These are phyloP conservation scores for Salpingus planirostris DNA, from an alignment of 2,888 invertebrate genomes.

Conservation along the genomic window DNA sequence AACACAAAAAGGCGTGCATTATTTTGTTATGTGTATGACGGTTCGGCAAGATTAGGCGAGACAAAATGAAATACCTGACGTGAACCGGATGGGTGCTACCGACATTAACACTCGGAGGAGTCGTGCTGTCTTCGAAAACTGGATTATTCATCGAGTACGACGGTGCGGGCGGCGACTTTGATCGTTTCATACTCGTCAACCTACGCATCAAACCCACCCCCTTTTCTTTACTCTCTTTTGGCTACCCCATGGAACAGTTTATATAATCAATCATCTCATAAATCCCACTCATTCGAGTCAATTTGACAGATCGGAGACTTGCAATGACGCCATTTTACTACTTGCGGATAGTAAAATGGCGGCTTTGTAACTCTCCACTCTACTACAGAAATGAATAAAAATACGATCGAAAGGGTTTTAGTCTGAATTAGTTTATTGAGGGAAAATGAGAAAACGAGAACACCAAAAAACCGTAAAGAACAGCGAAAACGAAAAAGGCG, in stretches of 20 bases:
- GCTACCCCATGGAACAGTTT: too few relatives aligned
- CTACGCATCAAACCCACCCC: conserved; percentile 76
- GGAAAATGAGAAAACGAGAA: conserved; percentile 10
- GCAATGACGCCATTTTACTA: too few relatives aligned
- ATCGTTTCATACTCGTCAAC: conserved; percentile 75
- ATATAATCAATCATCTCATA: too few relatives aligned
- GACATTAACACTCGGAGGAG: conserved; percentile 17
- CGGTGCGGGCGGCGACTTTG: conserved; percentile 69
- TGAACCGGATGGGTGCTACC: conserved; percentile 73
- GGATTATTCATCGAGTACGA: conserved; percentile 73
- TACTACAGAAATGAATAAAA: too few relatives aligned
- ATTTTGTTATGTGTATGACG: background rate
- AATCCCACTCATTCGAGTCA: too few relatives aligned
- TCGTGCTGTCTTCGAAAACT: conserved; percentile 60
- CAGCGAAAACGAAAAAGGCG: conserved; percentile 2
- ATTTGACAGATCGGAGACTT: too few relatives aligned
- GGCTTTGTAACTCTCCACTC: too few relatives aligned
- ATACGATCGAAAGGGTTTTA: too few relatives aligned
- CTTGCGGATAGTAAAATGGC: too few relatives aligned
- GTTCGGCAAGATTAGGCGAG: background rate
- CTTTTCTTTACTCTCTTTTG: too few relatives aligned
- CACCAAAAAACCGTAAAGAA: conserved; percentile 1
- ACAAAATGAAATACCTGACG: conserved; percentile 52
- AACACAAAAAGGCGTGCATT: too few relatives aligned
- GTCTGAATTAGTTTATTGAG: too few relatives aligned